Conservation (phyloP, 1,140 invertebrate species). For the Drosophila quadrilineata region DNA sequence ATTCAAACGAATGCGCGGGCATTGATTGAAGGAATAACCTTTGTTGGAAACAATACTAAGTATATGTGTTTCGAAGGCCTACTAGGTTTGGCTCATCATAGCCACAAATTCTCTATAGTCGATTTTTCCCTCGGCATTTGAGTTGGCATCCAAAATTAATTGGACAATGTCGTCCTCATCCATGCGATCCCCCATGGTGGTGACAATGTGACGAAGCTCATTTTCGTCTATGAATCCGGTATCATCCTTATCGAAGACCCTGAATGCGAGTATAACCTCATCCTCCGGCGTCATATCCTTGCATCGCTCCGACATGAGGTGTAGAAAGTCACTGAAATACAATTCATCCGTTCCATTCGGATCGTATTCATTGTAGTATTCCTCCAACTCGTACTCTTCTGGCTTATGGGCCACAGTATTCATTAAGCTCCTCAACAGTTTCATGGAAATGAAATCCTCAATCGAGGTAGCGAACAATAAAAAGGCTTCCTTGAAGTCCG, state of each 20-base stretch:
- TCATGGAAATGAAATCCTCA: conserved; percentile 42
- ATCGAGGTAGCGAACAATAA: conserved; percentile 28
- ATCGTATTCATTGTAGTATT: conserved; percentile 49
- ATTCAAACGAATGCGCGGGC: too few relatives aligned
- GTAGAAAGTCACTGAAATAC: conserved; percentile 49
- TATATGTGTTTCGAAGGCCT: not conserved
- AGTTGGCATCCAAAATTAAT: conserved; percentile 47
- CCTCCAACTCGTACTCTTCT: conserved; percentile 41
- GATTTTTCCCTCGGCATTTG: conserved; percentile 55
- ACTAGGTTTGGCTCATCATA: conserved; percentile 28
- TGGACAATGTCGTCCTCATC: conserved; percentile 50
- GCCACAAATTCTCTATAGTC: conserved; percentile 50
- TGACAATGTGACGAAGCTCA: conserved; percentile 49
- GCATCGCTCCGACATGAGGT: conserved; percentile 50
- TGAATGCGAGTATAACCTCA: conserved; percentile 53
- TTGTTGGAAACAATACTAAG: too few relatives aligned
- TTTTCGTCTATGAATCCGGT: conserved; percentile 50
- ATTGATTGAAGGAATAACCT: too few relatives aligned
- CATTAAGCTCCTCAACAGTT: conserved; percentile 33
- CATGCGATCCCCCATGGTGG: conserved; percentile 38
- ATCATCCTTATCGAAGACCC: conserved; percentile 43
- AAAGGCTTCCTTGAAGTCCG: conserved; percentile 45
- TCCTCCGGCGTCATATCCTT: conserved; percentile 40
- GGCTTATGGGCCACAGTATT: conserved; percentile 47
- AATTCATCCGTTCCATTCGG: conserved; percentile 46